A percentile compares a stretch with the other conserved stretches of the same genome.
These are phyloP conservation scores for Uromys caudimaculatus DNA, from an alignment of 2,797 vertebrate species.

Conservation along the genomic window DNA sequence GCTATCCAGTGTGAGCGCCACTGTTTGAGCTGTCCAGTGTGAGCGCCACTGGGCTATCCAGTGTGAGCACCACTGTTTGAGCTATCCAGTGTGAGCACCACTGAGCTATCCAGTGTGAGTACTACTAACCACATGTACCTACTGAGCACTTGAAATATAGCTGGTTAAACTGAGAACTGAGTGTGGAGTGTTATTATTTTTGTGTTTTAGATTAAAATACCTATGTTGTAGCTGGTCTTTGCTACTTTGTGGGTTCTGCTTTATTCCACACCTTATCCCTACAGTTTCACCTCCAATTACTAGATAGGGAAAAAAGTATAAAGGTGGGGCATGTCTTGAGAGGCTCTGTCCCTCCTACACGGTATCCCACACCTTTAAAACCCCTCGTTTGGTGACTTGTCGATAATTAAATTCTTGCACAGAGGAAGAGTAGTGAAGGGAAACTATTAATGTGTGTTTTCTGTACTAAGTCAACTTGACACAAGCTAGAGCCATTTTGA, in stretches of 20 bases:
- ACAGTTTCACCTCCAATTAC: background rate
- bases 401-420: constrained; percentile 19
- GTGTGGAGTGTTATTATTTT: constrained; percentile 7
- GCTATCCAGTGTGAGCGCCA: background rate
- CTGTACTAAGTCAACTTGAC: background rate
- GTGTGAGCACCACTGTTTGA: background rate
- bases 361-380: background rate
- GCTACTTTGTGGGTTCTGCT: background rate
- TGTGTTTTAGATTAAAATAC: constrained; percentile 5
- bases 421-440: background rate
- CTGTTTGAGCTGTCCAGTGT: background rate
- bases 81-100: too few relatives aligned
- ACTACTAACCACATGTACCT: background rate
- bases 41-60: background rate
- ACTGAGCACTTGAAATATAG: background rate
- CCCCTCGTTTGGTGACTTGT: background rate
- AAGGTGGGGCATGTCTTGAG: background rate
- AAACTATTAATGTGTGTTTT: background rate
- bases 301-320: background rate
- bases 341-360: background rate
- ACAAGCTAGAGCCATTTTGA: background rate
- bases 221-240: background rate
- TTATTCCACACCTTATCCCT: background rate
- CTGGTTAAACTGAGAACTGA: background rate
- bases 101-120: background rate